phyloP scores from a whole-genome alignment of 2,888 invertebrate species.

The Agriopis leucophaearia region DNA sequence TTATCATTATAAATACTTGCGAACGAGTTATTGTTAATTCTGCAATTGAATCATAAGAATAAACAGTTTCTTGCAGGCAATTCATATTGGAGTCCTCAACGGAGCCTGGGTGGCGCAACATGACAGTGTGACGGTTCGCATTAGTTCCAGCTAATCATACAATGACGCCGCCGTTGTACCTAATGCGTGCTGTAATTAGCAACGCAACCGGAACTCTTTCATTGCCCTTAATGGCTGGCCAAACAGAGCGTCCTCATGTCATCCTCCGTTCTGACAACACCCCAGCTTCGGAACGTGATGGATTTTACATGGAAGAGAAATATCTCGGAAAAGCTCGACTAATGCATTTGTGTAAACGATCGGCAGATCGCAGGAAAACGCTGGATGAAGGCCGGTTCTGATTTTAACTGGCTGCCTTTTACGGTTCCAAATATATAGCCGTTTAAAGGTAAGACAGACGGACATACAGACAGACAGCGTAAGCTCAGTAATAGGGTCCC shows the following conservation, averaged over 20 bases:
- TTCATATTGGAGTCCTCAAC: slow-evolving; percentile 3
- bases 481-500: no score
- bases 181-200: slow-evolving; percentile 74
- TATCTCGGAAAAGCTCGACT: background rate
- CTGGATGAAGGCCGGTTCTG: no score
- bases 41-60: background rate
- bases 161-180: slow-evolving; percentile 59
- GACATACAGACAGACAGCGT: no score
- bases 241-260: slow-evolving; percentile 47
- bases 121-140: slow-evolving; percentile 55
- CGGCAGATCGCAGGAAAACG: no score
- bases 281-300: slow-evolving; percentile 6
- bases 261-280: slow-evolving; percentile 37
- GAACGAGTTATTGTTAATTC: background rate
- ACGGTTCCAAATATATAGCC: no score
- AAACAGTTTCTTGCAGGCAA: slow-evolving; percentile 3
- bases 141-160: slow-evolving; percentile 55
- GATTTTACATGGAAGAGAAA: background rate
- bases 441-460: no score
- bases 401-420: no score
- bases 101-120: slow-evolving; percentile 45
- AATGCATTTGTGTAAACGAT: slow-evolving; percentile 2
- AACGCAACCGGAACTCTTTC: slow-evolving; percentile 70
- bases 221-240: slow-evolving; percentile 66
- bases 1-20: background rate